These are phyloP conservation scores for Cacatua alba DNA, from an alignment of 2,113 vertebrate genomes.

Conservation along the genomic window DNA sequence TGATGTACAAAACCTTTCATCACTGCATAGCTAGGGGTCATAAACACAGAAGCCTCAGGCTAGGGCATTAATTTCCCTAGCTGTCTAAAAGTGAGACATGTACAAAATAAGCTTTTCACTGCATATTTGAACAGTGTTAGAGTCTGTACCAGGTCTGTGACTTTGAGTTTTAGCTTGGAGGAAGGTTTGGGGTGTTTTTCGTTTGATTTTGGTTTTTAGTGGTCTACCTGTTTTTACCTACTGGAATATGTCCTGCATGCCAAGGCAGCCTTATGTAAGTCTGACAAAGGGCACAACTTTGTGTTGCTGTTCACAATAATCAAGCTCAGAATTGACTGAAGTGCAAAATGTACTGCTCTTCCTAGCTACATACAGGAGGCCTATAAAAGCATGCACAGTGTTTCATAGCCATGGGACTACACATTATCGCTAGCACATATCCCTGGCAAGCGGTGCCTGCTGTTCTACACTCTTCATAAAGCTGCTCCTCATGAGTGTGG, in stretches of 20 bases:
- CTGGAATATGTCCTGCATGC: background rate
- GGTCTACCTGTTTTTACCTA: background rate
- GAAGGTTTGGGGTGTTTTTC: background rate
- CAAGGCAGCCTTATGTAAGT: background rate
- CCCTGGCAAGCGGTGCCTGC: background rate
- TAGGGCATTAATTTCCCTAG: constrained; percentile 19
- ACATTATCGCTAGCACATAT: background rate
- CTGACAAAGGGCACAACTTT: background rate
- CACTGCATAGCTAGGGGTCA: constrained; percentile 33
- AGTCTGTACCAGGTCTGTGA: background rate
- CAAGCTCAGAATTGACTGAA: background rate
- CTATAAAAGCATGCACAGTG: background rate
- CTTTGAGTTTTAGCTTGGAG: background rate
- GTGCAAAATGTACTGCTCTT: background rate
- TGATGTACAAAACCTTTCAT: constrained; percentile 30
- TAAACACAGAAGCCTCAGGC: constrained; percentile 20
- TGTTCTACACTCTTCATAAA: background rate
- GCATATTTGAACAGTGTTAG: background rate
- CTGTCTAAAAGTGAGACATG: background rate
- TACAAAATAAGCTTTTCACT: background rate
- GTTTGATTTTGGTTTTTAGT: background rate
- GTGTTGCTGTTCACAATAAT: background rate
- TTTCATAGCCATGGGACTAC: background rate
- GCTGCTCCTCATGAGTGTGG: background rate
- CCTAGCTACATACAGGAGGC: background rate